phyloP scores from a whole-genome alignment of 2,888 invertebrate genomes.

The Mythimna ferrago region DNA sequence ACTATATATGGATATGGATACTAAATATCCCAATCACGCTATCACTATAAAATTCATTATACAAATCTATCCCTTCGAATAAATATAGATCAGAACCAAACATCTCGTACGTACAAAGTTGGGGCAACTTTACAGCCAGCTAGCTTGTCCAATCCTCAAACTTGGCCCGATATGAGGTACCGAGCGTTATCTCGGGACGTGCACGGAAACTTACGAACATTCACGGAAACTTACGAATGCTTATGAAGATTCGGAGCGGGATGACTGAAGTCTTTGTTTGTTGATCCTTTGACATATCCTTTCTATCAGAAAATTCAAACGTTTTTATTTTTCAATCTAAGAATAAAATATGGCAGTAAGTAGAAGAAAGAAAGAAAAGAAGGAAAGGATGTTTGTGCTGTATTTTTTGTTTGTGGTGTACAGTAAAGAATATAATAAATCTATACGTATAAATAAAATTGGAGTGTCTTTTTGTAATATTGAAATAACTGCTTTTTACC shows the following conservation, averaged over 20 bases:
- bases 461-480: too few relatives aligned
- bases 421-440: too few relatives aligned
- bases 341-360: background rate
- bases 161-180: slow-evolving; percentile 40
- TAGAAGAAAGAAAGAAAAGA: background rate
- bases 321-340: background rate
- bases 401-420: too few relatives aligned
- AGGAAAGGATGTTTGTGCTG: too few relatives aligned
- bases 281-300: slow-evolving; percentile 14
- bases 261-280: slow-evolving; percentile 24
- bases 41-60: background rate
- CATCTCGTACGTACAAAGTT: slow-evolving; percentile 42
- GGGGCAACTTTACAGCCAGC: slow-evolving; percentile 40
- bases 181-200: slow-evolving; percentile 51
- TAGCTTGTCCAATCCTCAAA: slow-evolving; percentile 38
- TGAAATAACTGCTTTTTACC: too few relatives aligned
- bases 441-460: too few relatives aligned
- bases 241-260: slow-evolving; percentile 7
- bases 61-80: background rate
- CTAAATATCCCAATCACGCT: background rate
- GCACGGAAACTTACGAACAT: slow-evolving; percentile 49
- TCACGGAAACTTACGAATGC: slow-evolving; percentile 44
- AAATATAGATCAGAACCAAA: slow-evolving; percentile 48
- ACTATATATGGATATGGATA: too few relatives aligned
- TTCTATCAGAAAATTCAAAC: background rate